A percentile compares a stretch with the other conserved stretches of the same genome.
phyloP scores from a whole-genome alignment of 2,888 invertebrate genomes.

The Eupithecia abbreviata region DNA sequence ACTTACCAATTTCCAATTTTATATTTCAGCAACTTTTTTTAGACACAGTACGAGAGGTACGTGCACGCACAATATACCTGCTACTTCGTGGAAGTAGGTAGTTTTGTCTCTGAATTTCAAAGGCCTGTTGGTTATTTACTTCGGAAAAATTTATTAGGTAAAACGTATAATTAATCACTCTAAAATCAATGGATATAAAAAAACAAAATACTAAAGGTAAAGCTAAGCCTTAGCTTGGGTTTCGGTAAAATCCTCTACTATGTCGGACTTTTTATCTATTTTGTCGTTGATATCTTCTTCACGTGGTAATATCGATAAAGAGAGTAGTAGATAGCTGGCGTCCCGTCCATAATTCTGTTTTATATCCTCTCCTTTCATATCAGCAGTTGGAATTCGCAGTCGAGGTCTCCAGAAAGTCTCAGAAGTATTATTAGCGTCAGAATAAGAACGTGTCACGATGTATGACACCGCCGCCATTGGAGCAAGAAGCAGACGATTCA shows the following conservation, averaged over 20 bases:
- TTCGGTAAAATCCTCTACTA: neutral
- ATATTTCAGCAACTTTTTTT: too few relatives aligned
- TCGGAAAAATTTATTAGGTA: neutral
- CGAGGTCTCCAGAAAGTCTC: conserved; percentile 27
- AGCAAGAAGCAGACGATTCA: conserved; percentile 36
- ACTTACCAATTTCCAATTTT: too few relatives aligned
- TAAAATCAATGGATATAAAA: neutral
- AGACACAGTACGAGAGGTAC: too few relatives aligned
- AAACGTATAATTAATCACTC: neutral
- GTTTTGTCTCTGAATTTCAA: too few relatives aligned
- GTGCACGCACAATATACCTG: too few relatives aligned
- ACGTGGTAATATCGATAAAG: conserved; percentile 1
- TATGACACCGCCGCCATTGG: conserved; percentile 40
- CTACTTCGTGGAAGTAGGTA: too few relatives aligned
- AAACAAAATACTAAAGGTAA: neutral
- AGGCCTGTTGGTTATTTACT: too few relatives aligned
- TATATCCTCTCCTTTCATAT: conserved; percentile 8
- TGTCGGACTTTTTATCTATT: neutral
- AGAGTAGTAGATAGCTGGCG: conserved; percentile 22
- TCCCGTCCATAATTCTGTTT: conserved; percentile 21
- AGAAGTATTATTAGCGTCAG: conserved; percentile 9
- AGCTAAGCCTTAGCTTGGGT: neutral
- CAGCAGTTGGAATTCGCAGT: conserved; percentile 12
- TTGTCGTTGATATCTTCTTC: neutral
- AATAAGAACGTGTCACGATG: conserved; percentile 21